These are phyloP conservation scores for Cephus rjabovi DNA, from an alignment of 2,888 invertebrate genomes.

Conservation along the genomic window DNA sequence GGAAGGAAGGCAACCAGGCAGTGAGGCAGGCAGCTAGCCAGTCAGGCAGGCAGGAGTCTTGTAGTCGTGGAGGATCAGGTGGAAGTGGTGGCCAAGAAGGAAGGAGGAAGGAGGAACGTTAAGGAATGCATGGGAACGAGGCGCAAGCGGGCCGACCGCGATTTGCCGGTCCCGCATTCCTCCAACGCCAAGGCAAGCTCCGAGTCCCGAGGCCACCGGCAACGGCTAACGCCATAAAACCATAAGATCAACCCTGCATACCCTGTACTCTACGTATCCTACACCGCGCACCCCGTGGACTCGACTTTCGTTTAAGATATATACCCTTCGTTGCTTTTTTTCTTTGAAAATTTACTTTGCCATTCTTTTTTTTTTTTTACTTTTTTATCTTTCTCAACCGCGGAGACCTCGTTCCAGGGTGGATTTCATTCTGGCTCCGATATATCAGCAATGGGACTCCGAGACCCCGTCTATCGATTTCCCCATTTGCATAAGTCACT, in stretches of 20 bases:
- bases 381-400: neutral
- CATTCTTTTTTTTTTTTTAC: too few relatives aligned
- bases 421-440: neutral
- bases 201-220: constrained; percentile 44
- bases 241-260: constrained; percentile 5
- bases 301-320: neutral
- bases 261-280: neutral
- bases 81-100: constrained; percentile 34
- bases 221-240: constrained; percentile 12
- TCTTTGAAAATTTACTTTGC: neutral
- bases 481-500: constrained; percentile 3
- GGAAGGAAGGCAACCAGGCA: neutral
- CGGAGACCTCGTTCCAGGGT: neutral
- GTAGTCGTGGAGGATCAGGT: constrained; percentile 33
- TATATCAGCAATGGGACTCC: neutral
- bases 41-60: neutral
- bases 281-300: constrained; percentile 24
- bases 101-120: constrained; percentile 59
- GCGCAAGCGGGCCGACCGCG: constrained; percentile 65
- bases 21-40: neutral
- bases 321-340: neutral
- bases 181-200: constrained; percentile 48
- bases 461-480: neutral
- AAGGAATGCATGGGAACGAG: constrained; percentile 66
- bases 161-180: constrained; percentile 59